Conservation (phyloP, 2,113 vertebrate species). For the Dasypus novemcinctus region DNA sequence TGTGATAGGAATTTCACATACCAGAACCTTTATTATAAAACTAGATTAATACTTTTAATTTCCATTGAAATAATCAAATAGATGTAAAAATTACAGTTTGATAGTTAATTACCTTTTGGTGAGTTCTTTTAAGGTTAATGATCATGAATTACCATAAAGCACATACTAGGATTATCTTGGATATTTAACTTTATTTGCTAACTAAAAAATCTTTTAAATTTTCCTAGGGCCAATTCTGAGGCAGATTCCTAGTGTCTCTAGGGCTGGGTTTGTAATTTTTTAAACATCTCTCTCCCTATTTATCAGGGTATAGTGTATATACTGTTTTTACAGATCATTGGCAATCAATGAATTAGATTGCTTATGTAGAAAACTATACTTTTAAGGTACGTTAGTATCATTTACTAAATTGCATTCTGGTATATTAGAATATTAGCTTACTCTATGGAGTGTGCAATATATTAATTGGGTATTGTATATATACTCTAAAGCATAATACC, state of each 20-base stretch:
- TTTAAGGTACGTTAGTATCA: neutral
- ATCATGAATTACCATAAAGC: neutral
- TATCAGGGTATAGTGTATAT: neutral
- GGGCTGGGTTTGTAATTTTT: neutral
- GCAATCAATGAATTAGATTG: neutral
- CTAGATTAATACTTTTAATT: neutral
- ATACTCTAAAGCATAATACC: neutral
- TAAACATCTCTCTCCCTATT: neutral
- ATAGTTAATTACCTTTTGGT: neutral
- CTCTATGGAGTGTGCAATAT: neutral
- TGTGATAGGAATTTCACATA: neutral
- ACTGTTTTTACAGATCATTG: neutral
- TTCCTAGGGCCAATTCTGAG: neutral
- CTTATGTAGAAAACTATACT: neutral
- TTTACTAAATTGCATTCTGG: neutral
- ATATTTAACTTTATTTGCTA: neutral
- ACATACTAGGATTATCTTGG: neutral
- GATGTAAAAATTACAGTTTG: conserved; percentile 1
- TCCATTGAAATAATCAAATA: conserved; percentile 9
- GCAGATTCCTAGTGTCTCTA: neutral
- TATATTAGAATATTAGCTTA: neutral
- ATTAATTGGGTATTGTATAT: conserved; percentile 11
- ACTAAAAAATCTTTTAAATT: conserved; percentile 8
- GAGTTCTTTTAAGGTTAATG: neutral
- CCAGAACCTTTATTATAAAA: neutral